These are phyloP conservation scores for Microcebus jonahi DNA, from an alignment of 2,113 vertebrate genomes.

Conservation along the genomic window DNA sequence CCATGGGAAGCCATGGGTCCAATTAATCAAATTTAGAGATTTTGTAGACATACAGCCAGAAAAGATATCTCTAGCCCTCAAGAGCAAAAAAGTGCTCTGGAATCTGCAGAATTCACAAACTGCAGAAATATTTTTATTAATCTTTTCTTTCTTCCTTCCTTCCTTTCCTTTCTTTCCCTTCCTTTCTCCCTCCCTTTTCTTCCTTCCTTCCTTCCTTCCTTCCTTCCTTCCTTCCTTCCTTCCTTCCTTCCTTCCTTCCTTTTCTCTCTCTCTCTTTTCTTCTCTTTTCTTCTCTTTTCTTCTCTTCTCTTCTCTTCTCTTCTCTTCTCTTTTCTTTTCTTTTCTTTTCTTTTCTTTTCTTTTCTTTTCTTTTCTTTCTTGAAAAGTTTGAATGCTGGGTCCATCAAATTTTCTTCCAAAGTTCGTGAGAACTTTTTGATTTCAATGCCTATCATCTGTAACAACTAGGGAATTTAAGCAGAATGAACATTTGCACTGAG, in stretches of 20 bases:
- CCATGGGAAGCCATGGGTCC: too few species aligned
- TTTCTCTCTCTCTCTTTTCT: too few species aligned
- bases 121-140: neutral
- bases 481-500: neutral
- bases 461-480: neutral
- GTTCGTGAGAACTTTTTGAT: neutral
- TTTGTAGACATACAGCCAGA: neutral
- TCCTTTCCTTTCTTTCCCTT: too few species aligned
- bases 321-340: too few species aligned
- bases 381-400: neutral
- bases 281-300: too few species aligned
- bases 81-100: neutral
- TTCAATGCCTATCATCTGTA: neutral
- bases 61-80: neutral
- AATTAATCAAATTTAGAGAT: neutral
- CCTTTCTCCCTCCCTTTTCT: too few species aligned
- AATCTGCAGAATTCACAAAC: neutral
- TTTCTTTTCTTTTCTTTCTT: neutral
- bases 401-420: neutral
- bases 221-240: too few species aligned
- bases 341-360: too few species aligned
- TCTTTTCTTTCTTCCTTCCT: too few species aligned
- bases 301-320: too few species aligned
- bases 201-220: too few species aligned
- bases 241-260: too few species aligned